Conservation (phyloP, 2,888 invertebrate species). For the Coenonympha arcania region DNA sequence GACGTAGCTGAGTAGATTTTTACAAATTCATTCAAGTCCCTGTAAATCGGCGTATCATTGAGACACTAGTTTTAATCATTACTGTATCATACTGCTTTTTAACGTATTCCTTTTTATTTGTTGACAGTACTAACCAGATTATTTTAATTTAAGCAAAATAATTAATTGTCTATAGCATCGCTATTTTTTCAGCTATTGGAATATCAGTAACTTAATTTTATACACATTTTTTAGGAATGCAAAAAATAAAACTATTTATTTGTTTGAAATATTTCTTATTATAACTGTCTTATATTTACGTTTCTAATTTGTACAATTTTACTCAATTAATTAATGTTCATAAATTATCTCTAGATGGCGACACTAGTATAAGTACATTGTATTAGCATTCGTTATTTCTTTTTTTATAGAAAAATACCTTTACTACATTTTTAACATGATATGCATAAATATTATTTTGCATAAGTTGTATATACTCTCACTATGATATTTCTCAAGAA, state of each 20-base stretch:
- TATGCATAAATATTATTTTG: not conserved
- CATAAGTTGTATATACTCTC: no score
- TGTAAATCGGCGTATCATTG: slow-evolving; percentile 39
- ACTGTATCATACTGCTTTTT: no score
- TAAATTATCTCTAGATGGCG: slow-evolving; percentile 3
- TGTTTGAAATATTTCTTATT: not conserved
- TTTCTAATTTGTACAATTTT: slow-evolving; percentile 7
- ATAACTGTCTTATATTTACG: not conserved
- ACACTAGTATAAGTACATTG: not conserved
- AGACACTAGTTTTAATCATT: slow-evolving; percentile 27
- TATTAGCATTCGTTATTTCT: not conserved
- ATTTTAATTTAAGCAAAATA: no score
- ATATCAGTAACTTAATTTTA: no score
- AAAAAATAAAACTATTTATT: not conserved
- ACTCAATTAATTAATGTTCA: not conserved
- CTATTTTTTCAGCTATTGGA: no score
- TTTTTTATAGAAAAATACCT: slow-evolving; percentile 1
- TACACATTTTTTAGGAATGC: not conserved
- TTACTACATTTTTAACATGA: not conserved
- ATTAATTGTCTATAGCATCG: no score
- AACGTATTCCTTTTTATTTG: no score
- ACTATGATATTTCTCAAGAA: no score
- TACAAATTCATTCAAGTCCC: slow-evolving; percentile 36
- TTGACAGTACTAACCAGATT: no score
- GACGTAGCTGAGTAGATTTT: slow-evolving; percentile 67